Conservation (phyloP, 1,140 invertebrate genomes). For the Brachystomella parvula region DNA sequence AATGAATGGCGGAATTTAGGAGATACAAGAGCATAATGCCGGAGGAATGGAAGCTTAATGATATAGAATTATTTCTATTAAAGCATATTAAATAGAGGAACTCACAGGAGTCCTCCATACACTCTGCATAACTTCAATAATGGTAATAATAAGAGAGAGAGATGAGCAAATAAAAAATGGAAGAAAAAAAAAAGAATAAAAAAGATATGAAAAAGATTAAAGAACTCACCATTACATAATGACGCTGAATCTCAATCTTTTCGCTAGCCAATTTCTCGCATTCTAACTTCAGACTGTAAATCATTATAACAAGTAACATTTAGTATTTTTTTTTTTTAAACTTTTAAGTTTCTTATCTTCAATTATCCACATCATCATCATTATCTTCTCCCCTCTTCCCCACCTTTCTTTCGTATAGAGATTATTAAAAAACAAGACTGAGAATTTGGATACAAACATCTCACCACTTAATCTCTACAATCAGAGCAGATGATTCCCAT, state of each 20-base stretch:
- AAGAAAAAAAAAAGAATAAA: conserved; percentile 32
- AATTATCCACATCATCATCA: too few species aligned
- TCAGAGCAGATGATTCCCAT: too few species aligned
- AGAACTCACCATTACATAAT: conserved; percentile 38
- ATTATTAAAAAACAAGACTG: too few species aligned
- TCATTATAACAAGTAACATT: conserved; percentile 32
- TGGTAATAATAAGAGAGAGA: neutral
- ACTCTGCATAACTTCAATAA: too few species aligned
- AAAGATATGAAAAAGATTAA: conserved; percentile 10
- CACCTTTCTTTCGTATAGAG: too few species aligned
- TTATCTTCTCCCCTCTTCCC: too few species aligned
- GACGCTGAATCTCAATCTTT: conserved; percentile 55
- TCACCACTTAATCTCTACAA: too few species aligned
- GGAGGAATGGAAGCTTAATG: neutral
- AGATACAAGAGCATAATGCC: neutral
- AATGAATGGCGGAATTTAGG: neutral
- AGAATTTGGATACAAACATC: too few species aligned
- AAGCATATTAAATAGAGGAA: neutral
- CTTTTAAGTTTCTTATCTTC: too few species aligned
- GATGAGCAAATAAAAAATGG: conserved; percentile 3
- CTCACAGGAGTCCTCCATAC: neutral
- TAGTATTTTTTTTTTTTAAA: too few species aligned
- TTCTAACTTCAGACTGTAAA: conserved; percentile 48
- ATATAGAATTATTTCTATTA: neutral
- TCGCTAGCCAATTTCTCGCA: conserved; percentile 57